Conservation (phyloP, 1,140 invertebrate species). For the Drosophila nigrodunni region DNA sequence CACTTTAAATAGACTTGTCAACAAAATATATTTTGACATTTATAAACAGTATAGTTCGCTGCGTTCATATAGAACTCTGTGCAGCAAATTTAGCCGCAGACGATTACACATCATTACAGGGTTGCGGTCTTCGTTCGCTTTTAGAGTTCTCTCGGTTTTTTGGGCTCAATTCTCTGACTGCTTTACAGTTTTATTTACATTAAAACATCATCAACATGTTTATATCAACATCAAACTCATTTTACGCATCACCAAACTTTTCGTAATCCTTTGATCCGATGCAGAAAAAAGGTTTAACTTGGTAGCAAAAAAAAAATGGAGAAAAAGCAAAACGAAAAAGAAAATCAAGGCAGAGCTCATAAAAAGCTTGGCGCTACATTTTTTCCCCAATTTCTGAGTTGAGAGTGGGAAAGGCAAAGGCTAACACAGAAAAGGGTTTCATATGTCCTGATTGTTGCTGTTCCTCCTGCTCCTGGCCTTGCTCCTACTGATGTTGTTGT, state of each 20-base stretch:
- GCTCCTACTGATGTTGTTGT: conserved; percentile 7
- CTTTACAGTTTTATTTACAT: conserved; percentile 73
- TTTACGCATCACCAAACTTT: conserved; percentile 82
- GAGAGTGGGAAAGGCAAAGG: not conserved
- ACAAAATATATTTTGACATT: not conserved
- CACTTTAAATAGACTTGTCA: conserved; percentile 16
- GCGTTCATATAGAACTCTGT: conserved; percentile 8
- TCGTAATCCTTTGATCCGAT: conserved; percentile 81
- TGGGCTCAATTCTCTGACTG: conserved; percentile 30
- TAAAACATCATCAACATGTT: conserved; percentile 83
- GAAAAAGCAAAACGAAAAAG: conserved; percentile 16
- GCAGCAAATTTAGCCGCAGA: conserved; percentile 36
- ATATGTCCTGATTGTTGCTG: conserved; percentile 51
- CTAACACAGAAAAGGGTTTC: conserved; percentile 63
- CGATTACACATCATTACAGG: conserved; percentile 77
- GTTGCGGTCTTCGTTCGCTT: conserved; percentile 1
- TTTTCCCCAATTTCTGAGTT: conserved; percentile 25
- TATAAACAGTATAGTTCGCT: conserved; percentile 5
- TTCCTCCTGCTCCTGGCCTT: not conserved
- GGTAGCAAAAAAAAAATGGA: conserved; percentile 42
- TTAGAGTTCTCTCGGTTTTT: conserved; percentile 8
- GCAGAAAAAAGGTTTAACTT: conserved; percentile 50
- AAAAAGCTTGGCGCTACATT: conserved; percentile 39
- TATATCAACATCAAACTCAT: conserved; percentile 83
- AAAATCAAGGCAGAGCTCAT: conserved; percentile 52